Base-by-base conservation (phyloP, 2,888 invertebrate species). In the Ganaspis brasiliensis region DNA sequence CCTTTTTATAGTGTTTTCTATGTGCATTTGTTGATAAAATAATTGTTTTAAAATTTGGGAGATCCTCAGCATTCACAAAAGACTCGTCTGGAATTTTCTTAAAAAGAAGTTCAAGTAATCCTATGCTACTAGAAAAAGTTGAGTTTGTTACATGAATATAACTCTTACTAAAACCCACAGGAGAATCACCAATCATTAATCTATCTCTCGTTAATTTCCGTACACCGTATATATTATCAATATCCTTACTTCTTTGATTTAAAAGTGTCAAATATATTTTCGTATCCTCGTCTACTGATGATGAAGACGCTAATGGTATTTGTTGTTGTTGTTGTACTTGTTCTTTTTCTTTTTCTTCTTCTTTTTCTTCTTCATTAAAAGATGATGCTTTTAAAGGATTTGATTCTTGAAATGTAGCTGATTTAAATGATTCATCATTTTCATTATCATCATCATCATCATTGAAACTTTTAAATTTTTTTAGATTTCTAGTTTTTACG, bases 141-240 rank as follows among this genome's bases (percentile, higher is more conserved):
- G 19, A 52, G 19, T 49, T 49, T 5, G 0, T n/a, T n/a, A 49
- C 49, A n/a, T 49, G n/a, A n/a, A 49, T 45, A 45, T 45, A 45
- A 4, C n/a, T 45, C 16, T 49, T 6, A 49, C n/a, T 49, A 49
- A 49, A 49, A 49, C 49, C n/a, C n/a, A 49, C 2, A 3, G 49
- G 49, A 49, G 49, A 49, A 49, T 49, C 6, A 49, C 49, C 49
- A 49, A 49, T n/a, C n/a, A 4, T n/a, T n/a, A 49, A 49, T 49
- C 16, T n/a, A 16, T n/a, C 0, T 16, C 16, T 49, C 3, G 5
- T 16, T 49, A 49, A 49, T 49, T 49, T 49, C n/a, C 16, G 2
- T 49, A 49, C 49, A n/a, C n/a, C 49, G 16, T 6, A 49, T 16
- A 49, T n/a, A 49, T 49, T 49, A 49, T 49, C 16, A 4, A 49